These are phyloP conservation scores for Chromoteleia sp. DNA, from an alignment of 2,888 invertebrate species.

Conservation along the genomic window DNA sequence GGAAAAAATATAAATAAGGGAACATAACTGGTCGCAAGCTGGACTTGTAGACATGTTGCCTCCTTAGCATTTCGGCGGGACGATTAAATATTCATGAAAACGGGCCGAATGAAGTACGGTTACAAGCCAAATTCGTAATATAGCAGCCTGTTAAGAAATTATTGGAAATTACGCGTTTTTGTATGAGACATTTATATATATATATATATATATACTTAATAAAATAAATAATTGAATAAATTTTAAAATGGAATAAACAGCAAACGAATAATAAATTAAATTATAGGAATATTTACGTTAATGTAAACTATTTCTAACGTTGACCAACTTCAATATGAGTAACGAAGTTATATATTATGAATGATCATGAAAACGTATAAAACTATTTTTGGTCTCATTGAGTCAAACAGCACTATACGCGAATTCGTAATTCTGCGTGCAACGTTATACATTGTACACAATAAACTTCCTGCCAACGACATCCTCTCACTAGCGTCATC, in stretches of 20 bases:
- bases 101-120: slow-evolving; percentile 57
- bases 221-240: too few relatives aligned
- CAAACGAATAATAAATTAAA: too few relatives aligned
- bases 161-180: slow-evolving; percentile 76
- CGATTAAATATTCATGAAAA: slow-evolving; percentile 71
- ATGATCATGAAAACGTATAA: slow-evolving; percentile 25
- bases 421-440: slow-evolving; percentile 71
- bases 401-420: slow-evolving; percentile 24
- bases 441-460: slow-evolving; percentile 79
- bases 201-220: neutral
- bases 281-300: too few relatives aligned
- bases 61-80: slow-evolving; percentile 60
- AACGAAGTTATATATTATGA: too few relatives aligned
- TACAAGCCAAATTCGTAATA: slow-evolving; percentile 61
- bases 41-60: slow-evolving; percentile 61
- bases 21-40: slow-evolving; percentile 58
- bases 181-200: slow-evolving; percentile 30
- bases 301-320: too few relatives aligned
- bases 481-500: slow-evolving; percentile 78
- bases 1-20: slow-evolving; percentile 59
- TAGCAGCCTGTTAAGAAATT: slow-evolving; percentile 69
- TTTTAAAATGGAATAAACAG: too few relatives aligned
- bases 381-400: slow-evolving; percentile 49
- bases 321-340: too few relatives aligned
- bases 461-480: slow-evolving; percentile 82